These are phyloP conservation scores for Ceratina australensis DNA, from an alignment of 1,140 invertebrate species.

Conservation along the genomic window DNA sequence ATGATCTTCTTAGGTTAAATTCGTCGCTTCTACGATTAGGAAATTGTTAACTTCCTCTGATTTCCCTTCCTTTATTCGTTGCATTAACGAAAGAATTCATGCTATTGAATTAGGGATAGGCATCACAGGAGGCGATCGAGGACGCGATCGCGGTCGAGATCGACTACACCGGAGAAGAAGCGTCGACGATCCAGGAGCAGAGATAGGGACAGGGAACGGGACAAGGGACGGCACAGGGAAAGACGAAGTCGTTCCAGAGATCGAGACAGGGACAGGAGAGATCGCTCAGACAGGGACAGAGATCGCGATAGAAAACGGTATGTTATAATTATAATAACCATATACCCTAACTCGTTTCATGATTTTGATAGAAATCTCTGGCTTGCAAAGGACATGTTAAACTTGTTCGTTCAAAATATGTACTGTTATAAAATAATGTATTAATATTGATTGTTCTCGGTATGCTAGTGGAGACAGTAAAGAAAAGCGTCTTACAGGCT, in stretches of 20 bases:
- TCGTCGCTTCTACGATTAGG: background rate
- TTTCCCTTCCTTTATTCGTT: background rate
- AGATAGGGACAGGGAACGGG: constrained; percentile 81
- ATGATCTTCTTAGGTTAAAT: constrained; percentile 60
- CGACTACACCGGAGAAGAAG: constrained; percentile 82
- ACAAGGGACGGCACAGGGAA: constrained; percentile 77
- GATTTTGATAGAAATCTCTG: background rate
- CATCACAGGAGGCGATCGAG: constrained; percentile 75
- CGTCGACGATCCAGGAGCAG: constrained; percentile 83
- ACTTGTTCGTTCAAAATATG: background rate
- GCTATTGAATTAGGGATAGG: constrained; percentile 67
- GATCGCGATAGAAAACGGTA: constrained; percentile 74
- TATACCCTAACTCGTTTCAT: too few species aligned
- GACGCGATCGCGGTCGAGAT: constrained; percentile 78
- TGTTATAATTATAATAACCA: background rate
- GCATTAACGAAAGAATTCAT: background rate
- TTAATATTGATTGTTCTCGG: constrained; percentile 67
- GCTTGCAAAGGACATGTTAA: background rate
- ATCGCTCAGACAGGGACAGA: constrained; percentile 66
- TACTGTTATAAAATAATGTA: constrained; percentile 42
- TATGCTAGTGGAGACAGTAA: constrained; percentile 78
- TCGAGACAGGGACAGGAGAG: constrained; percentile 69
- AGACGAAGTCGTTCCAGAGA: constrained; percentile 74
- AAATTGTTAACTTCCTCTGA: background rate
- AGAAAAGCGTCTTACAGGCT: constrained; percentile 78